Evolutionary conservation across 2,113 vertebrate species (phyloP), one percentile per base, ranked within the genome.

Genomic region (Cebus imitator): DNA sequence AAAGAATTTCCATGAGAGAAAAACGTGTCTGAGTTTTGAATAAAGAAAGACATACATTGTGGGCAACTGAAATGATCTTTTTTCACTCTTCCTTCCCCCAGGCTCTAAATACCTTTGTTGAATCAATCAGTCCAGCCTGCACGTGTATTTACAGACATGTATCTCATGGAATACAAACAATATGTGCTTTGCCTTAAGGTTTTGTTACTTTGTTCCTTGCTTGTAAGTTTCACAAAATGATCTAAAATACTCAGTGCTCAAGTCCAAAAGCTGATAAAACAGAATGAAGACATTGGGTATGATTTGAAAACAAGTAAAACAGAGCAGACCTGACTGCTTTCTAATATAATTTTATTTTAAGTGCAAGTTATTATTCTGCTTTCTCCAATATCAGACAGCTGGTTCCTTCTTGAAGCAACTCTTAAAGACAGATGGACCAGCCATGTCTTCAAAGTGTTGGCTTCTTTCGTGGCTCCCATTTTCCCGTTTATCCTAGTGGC

Each of bases 341-440:
- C 61, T 80, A 50, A 70, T 83, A 35, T 2, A 37, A 58, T 90
- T 95, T 94, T 84, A 61, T 88, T 92, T 90, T 80, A 70, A 86
- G 50, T 73, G 50, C n/a, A 48, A 52, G 20, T 70, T 80, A 76
- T 55, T 75, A 32, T 50, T 37, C 45, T 50, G 0, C 64, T 85
- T 58, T 37, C 84, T 87, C n/a, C 55, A 61, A 11, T 68, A 75
- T 81, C 75, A 84, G 87, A 94, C 94, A 96, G 91, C 96, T 96
- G 97, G 75, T 45, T 93, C 23, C 84, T 97, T 83, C 84, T 79
- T 79, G 43, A 81, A 75, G 91, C 90, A 48, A 45, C 43, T 80
- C 76, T 50, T 37, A 1, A 25, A 87, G 32, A 94, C 95, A 97
- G 96, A 97, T 92, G 85, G 92, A 66, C 75, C 52, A 8, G 48